phyloP scores from a whole-genome alignment of 2,888 invertebrate species.

The Odontocerum albicorne region DNA sequence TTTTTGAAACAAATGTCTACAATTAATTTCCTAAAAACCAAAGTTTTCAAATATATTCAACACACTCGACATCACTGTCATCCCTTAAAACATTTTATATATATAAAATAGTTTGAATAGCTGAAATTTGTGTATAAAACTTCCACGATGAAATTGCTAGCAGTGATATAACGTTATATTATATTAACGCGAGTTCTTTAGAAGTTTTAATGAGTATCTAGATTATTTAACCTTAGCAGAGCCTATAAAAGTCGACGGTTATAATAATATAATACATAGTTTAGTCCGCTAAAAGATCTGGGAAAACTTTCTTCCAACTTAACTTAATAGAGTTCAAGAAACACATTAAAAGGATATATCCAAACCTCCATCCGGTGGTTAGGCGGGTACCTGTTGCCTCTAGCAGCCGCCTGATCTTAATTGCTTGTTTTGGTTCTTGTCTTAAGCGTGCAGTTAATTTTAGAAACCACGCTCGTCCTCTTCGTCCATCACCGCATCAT shows the following conservation, averaged over 20 bases:
- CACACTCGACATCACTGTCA: too few species aligned
- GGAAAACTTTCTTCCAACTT: slow-evolving; percentile 23
- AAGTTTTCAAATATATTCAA: too few species aligned
- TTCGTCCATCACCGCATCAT: slow-evolving; percentile 2
- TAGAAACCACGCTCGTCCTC: slow-evolving; percentile 37
- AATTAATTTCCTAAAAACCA: too few species aligned
- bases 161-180: too few species aligned
- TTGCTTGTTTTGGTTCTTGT: slow-evolving; percentile 30
- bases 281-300: slow-evolving; percentile 6
- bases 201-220: too few species aligned
- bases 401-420: slow-evolving; percentile 25
- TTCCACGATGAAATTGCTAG: too few species aligned
- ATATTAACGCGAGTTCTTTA: too few species aligned
- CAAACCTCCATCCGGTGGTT: slow-evolving; percentile 33
- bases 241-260: slow-evolving; percentile 1
- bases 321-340: slow-evolving; percentile 26
- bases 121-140: too few species aligned
- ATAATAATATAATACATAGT: slow-evolving; percentile 12
- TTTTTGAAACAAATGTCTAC: too few species aligned
- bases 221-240: not conserved
- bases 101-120: too few species aligned
- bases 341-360: slow-evolving; percentile 29
- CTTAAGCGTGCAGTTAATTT: slow-evolving; percentile 37
- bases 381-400: slow-evolving; percentile 29
- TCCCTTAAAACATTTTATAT: too few species aligned